These are phyloP conservation scores for Panorpa germanica DNA, from an alignment of 2,888 invertebrate species.

Conservation along the genomic window DNA sequence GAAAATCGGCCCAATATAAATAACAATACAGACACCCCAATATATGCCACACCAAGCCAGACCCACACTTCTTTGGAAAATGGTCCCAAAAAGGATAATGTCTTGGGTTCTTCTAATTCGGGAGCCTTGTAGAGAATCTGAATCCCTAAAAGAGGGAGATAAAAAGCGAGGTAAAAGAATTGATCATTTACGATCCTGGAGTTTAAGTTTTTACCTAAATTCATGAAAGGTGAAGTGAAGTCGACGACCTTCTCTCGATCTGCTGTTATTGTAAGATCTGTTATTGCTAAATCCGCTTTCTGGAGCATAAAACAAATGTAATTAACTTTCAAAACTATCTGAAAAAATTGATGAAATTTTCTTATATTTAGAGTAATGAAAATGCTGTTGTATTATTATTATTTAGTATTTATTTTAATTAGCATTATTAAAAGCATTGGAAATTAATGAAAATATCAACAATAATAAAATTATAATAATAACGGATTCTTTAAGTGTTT, in stretches of 20 bases:
- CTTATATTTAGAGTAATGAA: no score
- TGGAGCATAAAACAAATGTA: slow-evolving; percentile 22
- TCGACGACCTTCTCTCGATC: slow-evolving; percentile 77
- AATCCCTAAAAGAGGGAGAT: no score
- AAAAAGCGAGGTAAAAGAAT: no score
- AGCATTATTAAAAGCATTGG: no score
- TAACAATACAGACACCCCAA: slow-evolving; percentile 58
- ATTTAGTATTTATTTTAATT: no score
- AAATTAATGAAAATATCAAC: no score
- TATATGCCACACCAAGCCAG: slow-evolving; percentile 61
- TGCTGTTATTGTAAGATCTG: slow-evolving; percentile 78
- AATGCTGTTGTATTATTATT: no score
- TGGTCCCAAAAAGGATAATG: slow-evolving; percentile 85
- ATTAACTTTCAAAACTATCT: no score
- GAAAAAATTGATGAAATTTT: no score
- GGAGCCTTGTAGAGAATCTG: slow-evolving; percentile 81
- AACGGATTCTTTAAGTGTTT: no score
- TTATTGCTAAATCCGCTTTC: slow-evolving; percentile 82
- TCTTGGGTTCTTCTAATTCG: slow-evolving; percentile 61
- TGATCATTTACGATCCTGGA: no score
- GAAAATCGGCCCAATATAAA: slow-evolving; percentile 65
- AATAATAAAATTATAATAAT: no score
- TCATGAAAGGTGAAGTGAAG: slow-evolving; percentile 93
- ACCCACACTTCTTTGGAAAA: slow-evolving; percentile 75
- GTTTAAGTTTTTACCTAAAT: slow-evolving; percentile 50